Base-by-base conservation (phyloP, 2,797 vertebrate species). In the Arremon aurantiirostris region DNA sequence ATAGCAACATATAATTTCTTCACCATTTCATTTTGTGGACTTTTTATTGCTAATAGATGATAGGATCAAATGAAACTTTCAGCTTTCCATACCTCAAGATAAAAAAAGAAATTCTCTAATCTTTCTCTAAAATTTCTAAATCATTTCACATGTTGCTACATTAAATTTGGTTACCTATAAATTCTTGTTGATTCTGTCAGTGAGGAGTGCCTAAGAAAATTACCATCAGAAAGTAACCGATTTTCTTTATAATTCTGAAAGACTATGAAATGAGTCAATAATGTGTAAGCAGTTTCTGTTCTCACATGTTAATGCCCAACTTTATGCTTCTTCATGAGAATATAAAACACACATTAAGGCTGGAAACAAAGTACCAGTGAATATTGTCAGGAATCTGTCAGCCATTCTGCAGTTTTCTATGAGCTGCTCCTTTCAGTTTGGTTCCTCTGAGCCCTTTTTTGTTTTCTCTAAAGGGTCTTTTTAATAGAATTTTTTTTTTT, bases 381-480 rank as follows among this genome's bases (percentile, higher is more conserved):
- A 77, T 55, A 79, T 9, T 68, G n/a, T 89, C 81, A 91, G 60
- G 27, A 91, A 77, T 32, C 56, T 90, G 84, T 70, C 83, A 96
- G 56, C 41, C 42, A 71, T 93, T 91, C 65, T 89, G 37, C 52
- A 86, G 24, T 90, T 93, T 95, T 79, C 72, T 88, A 5, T 55
- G 47, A 84, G 46, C 71, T 65, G 64, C 32, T 91, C 14, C 39
- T 93, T 92, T 52, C 37, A 35, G 32, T 89, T 69, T 88, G n/a
- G 28, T 11, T 95, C 47, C 41, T 80, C 41, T 37, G 86, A 76
- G 49, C n/a, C 55, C 10, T 37, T 94, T 87, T 86, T 69, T 82
- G 41, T 72, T 87, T 63, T 85, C 82, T 96, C 84, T 86, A 73
- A 75, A 90, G 92, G 89, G 79, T 94, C 91, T 96, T 96, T 96